phyloP scores from a whole-genome alignment of 2,113 vertebrate species.

The Tachysurus vachellii region DNA sequence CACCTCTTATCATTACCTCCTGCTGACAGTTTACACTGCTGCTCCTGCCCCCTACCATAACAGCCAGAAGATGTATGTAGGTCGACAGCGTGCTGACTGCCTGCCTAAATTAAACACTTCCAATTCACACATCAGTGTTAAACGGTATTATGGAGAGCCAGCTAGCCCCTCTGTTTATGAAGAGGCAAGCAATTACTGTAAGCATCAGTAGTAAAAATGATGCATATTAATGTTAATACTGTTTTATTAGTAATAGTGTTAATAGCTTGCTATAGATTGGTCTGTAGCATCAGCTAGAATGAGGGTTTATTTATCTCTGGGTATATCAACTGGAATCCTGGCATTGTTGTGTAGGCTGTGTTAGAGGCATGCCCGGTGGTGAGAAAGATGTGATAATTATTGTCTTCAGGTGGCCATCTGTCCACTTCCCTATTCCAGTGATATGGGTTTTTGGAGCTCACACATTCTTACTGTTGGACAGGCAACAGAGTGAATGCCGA shows the following conservation, averaged over 20 bases:
- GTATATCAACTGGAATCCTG: conserved; percentile 27
- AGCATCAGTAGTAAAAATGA: not conserved
- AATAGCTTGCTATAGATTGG: not conserved
- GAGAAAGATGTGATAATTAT: conserved; percentile 78
- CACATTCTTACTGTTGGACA: conserved; percentile 65
- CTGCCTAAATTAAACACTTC: conserved; percentile 1
- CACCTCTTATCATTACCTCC: conserved; percentile 64
- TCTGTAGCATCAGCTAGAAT: not conserved
- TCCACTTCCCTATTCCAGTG: conserved; percentile 70
- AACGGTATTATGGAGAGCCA: not conserved
- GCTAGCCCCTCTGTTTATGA: not conserved
- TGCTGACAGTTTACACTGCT: conserved; percentile 63
- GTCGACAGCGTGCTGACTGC: not conserved
- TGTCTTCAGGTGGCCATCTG: conserved; percentile 71
- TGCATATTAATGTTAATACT: not conserved
- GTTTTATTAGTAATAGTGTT: not conserved
- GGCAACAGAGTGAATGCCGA: conserved; percentile 58
- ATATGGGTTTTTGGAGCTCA: conserved; percentile 63
- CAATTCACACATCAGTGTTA: conserved; percentile 15
- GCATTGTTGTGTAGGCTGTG: conserved; percentile 50
- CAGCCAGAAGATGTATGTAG: not conserved
- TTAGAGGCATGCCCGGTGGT: conserved; percentile 67
- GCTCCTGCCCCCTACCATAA: conserved; percentile 1
- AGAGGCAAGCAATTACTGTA: not conserved
- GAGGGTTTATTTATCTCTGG: not conserved